A percentile compares a stretch with the other conserved stretches of the same genome.
Evolutionary conservation across 2,888 invertebrate species (phyloP).

Genomic region (Caprella mutica): DNA sequence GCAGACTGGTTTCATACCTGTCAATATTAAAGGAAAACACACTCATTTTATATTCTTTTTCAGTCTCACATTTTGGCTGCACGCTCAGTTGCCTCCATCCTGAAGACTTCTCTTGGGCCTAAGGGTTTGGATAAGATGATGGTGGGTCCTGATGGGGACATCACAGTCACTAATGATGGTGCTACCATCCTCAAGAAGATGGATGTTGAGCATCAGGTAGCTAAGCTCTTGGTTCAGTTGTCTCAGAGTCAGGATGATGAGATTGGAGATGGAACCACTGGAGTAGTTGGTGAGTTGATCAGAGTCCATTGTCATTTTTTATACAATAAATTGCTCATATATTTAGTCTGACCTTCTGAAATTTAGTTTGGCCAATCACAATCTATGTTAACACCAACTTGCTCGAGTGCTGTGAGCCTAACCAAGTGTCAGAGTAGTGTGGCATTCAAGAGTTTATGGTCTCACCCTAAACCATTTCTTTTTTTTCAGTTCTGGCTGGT

Average conservation of each 20-base stretch:
- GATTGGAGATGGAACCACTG: slow-evolving; percentile 98
- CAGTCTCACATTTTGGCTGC: slow-evolving; percentile 98
- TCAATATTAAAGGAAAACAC: not conserved
- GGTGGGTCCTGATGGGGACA: slow-evolving; percentile 92
- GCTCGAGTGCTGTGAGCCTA: slow-evolving; percentile 3
- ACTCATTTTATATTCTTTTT: slow-evolving; percentile 38
- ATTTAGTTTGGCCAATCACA: not conserved
- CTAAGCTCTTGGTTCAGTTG: slow-evolving; percentile 92
- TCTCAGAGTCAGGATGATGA: slow-evolving; percentile 99
- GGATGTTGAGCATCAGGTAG: slow-evolving; percentile 98
- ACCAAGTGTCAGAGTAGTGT: no score
- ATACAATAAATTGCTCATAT: no score
- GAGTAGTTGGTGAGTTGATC: slow-evolving; percentile 73
- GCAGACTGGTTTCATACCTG: no score
- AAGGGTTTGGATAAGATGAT: slow-evolving; percentile 96
- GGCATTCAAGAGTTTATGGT: no score
- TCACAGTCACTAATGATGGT: slow-evolving; percentile 96
- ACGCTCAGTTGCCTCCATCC: slow-evolving; percentile 73
- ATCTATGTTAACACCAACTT: not conserved
- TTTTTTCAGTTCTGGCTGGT: slow-evolving; percentile 63
- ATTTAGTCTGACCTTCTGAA: not conserved
- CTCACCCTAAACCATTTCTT: no score
- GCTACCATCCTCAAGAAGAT: slow-evolving; percentile 98
- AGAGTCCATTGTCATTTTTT: not conserved
- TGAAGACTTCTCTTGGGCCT: slow-evolving; percentile 89